These are phyloP conservation scores for Melanostoma scalare DNA, from an alignment of 2,888 invertebrate genomes.

Conservation along the genomic window DNA sequence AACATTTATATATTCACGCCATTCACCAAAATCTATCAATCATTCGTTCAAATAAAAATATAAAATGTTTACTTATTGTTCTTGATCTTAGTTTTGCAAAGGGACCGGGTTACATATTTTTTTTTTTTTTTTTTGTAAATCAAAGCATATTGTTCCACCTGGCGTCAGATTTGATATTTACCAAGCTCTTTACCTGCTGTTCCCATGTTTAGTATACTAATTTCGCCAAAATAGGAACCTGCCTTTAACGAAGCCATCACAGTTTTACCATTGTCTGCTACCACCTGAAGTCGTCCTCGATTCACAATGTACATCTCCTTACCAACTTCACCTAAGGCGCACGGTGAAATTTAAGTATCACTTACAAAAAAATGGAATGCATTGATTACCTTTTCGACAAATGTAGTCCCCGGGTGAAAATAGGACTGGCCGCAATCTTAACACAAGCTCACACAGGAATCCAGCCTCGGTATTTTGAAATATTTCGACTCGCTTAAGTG, in stretches of 20 bases:
- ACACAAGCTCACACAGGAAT: slow-evolving; percentile 97
- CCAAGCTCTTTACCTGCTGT: slow-evolving; percentile 99
- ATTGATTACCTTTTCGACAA: slow-evolving; percentile 95
- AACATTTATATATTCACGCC: slow-evolving; percentile 3
- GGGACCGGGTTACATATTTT: slow-evolving; percentile 47
- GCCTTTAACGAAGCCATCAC: slow-evolving; percentile 98
- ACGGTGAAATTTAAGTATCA: no score
- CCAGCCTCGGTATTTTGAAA: slow-evolving; percentile 99
- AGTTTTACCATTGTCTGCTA: slow-evolving; percentile 96
- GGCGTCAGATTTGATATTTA: slow-evolving; percentile 90
- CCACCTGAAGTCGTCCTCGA: slow-evolving; percentile 96
- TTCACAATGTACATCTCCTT: slow-evolving; percentile 99
- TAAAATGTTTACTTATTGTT: slow-evolving; percentile 28
- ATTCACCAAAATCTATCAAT: slow-evolving; percentile 16
- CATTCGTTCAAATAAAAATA: slow-evolving; percentile 39
- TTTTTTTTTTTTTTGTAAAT: slow-evolving; percentile 27
- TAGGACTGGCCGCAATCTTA: slow-evolving; percentile 95
- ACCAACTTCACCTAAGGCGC: slow-evolving; percentile 94
- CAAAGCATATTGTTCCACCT: slow-evolving; percentile 81
- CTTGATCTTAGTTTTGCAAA: slow-evolving; percentile 27
- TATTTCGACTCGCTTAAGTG: slow-evolving; percentile 98
- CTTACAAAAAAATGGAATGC: no score
- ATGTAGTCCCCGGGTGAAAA: slow-evolving; percentile 99
- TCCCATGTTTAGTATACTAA: slow-evolving; percentile 99
- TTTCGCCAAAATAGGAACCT: slow-evolving; percentile 99